Evolutionary conservation across 2,888 invertebrate species (phyloP), one percentile per base, ranked within the genome.

Genomic region (Galerucella calmariensis): DNA sequence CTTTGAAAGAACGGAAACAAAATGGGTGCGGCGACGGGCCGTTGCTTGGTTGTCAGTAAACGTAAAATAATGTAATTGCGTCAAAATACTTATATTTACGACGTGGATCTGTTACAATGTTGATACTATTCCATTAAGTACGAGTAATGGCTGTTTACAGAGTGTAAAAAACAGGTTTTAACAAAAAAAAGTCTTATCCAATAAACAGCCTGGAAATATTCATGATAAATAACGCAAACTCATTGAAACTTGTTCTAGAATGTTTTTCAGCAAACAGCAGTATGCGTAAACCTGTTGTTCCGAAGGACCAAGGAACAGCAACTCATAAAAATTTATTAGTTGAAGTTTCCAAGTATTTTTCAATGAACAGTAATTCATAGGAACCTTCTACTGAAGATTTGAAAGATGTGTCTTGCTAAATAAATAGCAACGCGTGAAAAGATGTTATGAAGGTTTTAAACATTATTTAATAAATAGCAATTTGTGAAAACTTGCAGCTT

Each of bases 1-100:
- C 59, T 27, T 24, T 11, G 59, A 62, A 35, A 14, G 62, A 41
- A 41, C 62, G 62, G 48, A 66, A 53, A 48, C 66, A 41, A 41
- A 14, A 1, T 35, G 12, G 58, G 53, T 58, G 44, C 20, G 41
- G 44, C 51, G 58, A 16, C 6, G 53, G 53, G 56, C 20, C 20
- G 16, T 56, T 56, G 56, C 56, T 56, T 16, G 16, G 5, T 16
- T 20, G 56, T 16, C 56, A 56, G 20, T 16, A 20, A 16, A 16
- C 56, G 56, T 16, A 9, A 56, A 56, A 56, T 20, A 56, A 16
- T 56, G 20, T 56, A 56, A 56, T 4, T 56, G 56, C 56, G 2
- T 56, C 4, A 56, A 56, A 56, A n/a, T 10, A 10, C 1, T 16
- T 56, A 56, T 56, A 56, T 56, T 56, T 56, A 8, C 56, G 56